Evolutionary conservation across 2,797 vertebrate species (phyloP).

Genomic region (Smutsia temminckii): DNA sequence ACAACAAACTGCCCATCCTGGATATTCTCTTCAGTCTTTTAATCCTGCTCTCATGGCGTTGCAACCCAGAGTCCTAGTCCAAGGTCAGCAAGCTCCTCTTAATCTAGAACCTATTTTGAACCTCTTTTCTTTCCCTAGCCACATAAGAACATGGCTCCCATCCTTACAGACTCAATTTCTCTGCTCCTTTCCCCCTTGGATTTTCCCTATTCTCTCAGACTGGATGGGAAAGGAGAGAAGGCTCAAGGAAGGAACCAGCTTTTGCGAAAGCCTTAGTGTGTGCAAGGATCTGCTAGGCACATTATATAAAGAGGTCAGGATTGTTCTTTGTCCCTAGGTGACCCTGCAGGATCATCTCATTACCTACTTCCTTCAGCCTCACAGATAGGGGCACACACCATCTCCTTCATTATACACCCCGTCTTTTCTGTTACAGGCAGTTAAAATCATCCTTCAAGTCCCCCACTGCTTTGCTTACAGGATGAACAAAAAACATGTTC

Average conservation of each 20-base stretch:
- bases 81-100: constrained; percentile 21
- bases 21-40: not conserved
- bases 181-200: not conserved
- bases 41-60: not conserved
- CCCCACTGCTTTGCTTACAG: not conserved
- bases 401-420: not conserved
- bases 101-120: not conserved
- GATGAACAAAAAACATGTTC: not conserved
- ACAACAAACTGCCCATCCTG: not conserved
- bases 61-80: not conserved
- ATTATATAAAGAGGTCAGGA: not conserved
- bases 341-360: not conserved
- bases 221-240: not conserved
- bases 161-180: not conserved
- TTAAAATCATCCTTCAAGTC: not conserved
- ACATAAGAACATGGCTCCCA: not conserved
- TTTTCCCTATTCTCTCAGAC: not conserved
- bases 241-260: not conserved
- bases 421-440: not conserved
- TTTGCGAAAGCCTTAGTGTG: not conserved
- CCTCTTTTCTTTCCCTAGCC: not conserved
- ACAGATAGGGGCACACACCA: not conserved
- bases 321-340: not conserved
- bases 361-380: not conserved
- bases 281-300: not conserved